Conservation (phyloP, 2,797 vertebrate genomes). For the Rhynchonycteris naso region DNA sequence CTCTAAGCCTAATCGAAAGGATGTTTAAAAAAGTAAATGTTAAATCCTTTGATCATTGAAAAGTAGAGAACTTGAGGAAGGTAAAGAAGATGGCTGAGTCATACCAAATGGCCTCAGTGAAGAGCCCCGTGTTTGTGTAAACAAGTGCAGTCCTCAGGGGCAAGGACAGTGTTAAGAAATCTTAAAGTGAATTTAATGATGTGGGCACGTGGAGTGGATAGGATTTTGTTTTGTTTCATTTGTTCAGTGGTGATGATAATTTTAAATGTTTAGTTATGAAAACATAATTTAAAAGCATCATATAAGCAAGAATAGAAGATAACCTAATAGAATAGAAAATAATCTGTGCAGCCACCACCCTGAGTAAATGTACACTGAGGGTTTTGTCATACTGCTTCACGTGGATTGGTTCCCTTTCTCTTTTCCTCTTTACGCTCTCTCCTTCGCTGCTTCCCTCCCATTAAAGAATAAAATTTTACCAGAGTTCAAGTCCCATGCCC, state of each 20-base stretch:
- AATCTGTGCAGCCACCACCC: background rate
- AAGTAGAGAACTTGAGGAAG: background rate
- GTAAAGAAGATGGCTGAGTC: background rate
- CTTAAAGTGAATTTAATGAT: background rate
- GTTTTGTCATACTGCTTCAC: background rate
- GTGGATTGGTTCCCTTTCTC: background rate
- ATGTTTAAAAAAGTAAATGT: background rate
- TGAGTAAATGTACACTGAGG: background rate
- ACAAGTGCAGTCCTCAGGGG: background rate
- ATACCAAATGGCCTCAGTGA: background rate
- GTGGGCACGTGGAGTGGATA: background rate
- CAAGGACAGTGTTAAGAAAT: conserved; percentile 17
- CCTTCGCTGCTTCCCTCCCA: background rate
- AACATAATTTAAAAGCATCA: background rate
- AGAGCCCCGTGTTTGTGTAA: background rate
- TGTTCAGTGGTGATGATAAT: background rate
- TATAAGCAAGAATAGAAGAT: background rate
- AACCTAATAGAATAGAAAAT: background rate
- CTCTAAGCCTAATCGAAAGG: background rate
- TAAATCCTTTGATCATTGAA: background rate
- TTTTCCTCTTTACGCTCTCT: background rate
- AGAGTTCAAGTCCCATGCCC: background rate
- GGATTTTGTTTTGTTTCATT: conserved; percentile 39
- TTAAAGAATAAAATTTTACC: background rate
- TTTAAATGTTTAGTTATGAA: background rate